Evolutionary conservation across 1,140 invertebrate genomes (phyloP).

Genomic region (Penaeus indicus): DNA sequence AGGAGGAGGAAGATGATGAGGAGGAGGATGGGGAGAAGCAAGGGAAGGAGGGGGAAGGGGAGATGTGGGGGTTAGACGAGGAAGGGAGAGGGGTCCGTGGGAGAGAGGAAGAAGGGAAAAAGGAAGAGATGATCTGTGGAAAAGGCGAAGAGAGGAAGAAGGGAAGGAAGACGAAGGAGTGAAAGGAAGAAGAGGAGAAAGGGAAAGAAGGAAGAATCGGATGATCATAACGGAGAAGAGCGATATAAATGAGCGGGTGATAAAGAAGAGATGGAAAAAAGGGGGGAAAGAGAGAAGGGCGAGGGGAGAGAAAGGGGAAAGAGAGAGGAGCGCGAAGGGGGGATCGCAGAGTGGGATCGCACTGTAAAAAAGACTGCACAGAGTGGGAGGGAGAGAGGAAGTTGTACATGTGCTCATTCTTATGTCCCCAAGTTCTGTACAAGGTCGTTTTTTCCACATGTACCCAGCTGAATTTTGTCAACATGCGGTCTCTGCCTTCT

Average conservation of each 20-base stretch:
- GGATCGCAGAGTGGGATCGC: too few species aligned
- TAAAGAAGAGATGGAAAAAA: background rate
- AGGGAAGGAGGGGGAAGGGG: background rate
- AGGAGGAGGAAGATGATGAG: background rate
- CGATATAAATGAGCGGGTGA: conserved; percentile 3
- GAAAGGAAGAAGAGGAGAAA: background rate
- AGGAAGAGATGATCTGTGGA: background rate
- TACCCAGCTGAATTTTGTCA: too few species aligned
- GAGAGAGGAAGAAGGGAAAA: background rate
- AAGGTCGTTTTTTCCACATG: too few species aligned
- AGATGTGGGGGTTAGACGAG: background rate
- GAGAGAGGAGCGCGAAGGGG: background rate
- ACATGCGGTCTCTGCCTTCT: too few species aligned
- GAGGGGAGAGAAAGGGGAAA: conserved; percentile 3
- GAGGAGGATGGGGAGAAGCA: background rate
- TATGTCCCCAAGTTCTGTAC: too few species aligned
- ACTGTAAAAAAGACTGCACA: too few species aligned
- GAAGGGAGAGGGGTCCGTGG: background rate
- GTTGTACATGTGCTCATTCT: background rate
- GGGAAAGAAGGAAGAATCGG: background rate
- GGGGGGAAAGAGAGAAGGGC: background rate
- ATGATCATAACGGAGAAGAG: too few species aligned
- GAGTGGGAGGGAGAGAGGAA: conserved; percentile 4
- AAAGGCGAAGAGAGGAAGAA: background rate
- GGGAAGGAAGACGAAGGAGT: background rate